A percentile compares a stretch with the other conserved stretches of the same genome.
phyloP scores from a whole-genome alignment of 2,888 invertebrate species.

The Ectropis crepuscularia region DNA sequence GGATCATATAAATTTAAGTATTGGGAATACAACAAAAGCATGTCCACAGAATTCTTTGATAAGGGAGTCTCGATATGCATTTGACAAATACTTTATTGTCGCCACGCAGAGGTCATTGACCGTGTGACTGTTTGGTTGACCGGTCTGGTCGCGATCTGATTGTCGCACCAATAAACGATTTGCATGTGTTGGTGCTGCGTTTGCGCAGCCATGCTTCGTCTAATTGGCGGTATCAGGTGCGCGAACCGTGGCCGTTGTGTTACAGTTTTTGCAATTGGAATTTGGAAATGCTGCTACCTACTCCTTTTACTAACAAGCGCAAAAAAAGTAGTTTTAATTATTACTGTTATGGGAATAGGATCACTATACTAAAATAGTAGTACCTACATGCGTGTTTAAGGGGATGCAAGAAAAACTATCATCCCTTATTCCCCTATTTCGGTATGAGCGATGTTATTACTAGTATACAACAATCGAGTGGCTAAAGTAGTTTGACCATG shows the following conservation, averaged over 20 bases:
- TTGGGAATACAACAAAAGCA: too few relatives aligned
- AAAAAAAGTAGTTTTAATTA: not conserved
- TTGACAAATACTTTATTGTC: slow-evolving; percentile 48
- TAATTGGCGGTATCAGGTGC: slow-evolving; percentile 64
- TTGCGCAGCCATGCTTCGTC: slow-evolving; percentile 66
- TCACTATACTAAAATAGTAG: too few relatives aligned
- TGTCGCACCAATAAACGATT: slow-evolving; percentile 78
- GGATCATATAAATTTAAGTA: too few relatives aligned
- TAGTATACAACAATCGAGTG: too few relatives aligned
- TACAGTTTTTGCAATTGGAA: slow-evolving; percentile 29
- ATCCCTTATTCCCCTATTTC: too few relatives aligned
- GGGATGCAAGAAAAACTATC: too few relatives aligned
- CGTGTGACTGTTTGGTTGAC: slow-evolving; percentile 72
- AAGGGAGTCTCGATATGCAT: not conserved
- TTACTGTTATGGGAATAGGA: too few relatives aligned
- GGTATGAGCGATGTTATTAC: too few relatives aligned
- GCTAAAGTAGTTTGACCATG: too few relatives aligned
- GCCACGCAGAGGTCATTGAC: slow-evolving; percentile 68
- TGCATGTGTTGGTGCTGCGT: slow-evolving; percentile 75
- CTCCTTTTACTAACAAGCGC: slow-evolving; percentile 13
- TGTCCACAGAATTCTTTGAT: too few relatives aligned
- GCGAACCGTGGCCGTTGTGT: slow-evolving; percentile 46
- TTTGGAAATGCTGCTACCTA: slow-evolving; percentile 24
- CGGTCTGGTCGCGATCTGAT: slow-evolving; percentile 81
- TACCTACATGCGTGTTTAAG: too few relatives aligned